These are phyloP conservation scores for Drosophila prosaltans DNA, from an alignment of 1,140 invertebrate genomes.

Conservation along the genomic window DNA sequence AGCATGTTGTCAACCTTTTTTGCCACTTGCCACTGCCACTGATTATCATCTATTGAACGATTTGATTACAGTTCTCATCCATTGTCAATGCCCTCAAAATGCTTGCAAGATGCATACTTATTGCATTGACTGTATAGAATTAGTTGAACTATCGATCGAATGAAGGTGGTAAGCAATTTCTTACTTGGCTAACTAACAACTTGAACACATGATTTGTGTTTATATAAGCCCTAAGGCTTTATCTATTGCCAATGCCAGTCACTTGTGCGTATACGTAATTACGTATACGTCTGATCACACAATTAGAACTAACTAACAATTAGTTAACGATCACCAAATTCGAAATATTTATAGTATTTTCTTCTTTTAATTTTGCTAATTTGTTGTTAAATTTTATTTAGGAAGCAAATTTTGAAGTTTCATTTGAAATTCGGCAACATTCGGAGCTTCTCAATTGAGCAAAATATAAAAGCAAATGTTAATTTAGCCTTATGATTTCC, in stretches of 20 bases:
- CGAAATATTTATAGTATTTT: too few relatives aligned
- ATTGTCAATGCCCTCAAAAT: background rate
- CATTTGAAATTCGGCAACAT: too few relatives aligned
- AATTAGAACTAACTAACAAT: background rate
- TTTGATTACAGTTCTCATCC: background rate
- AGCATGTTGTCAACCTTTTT: constrained; percentile 9
- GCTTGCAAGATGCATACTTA: background rate
- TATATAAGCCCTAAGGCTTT: background rate
- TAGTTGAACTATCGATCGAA: constrained; percentile 16
- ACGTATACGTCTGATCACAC: background rate
- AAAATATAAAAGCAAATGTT: too few relatives aligned
- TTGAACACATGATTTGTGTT: background rate
- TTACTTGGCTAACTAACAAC: background rate
- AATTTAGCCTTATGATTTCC: too few relatives aligned
- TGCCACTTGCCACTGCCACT: background rate
- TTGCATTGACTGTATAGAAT: background rate
- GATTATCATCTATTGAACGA: constrained; percentile 1
- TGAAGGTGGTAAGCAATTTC: background rate
- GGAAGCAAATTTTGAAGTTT: too few relatives aligned
- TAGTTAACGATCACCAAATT: too few relatives aligned
- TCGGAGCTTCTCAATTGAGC: too few relatives aligned
- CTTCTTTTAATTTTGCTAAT: too few relatives aligned
- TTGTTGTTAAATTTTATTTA: too few relatives aligned
- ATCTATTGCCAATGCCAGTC: background rate
- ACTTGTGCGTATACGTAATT: background rate